Evolutionary conservation across 1,140 invertebrate species (phyloP), one percentile per base, ranked within the genome.

Genomic region (Trachymyrmex cornetzi): DNA sequence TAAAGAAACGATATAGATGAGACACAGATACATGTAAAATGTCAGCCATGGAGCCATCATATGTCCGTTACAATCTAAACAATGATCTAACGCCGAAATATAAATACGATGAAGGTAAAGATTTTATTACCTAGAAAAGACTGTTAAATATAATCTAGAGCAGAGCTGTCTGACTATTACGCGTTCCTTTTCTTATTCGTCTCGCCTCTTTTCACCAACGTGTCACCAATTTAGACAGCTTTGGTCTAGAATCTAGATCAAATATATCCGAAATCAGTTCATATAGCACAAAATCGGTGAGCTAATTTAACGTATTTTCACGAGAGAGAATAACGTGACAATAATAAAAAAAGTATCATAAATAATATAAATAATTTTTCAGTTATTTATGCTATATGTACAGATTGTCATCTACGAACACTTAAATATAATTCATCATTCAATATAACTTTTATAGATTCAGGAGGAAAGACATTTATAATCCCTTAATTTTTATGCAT

Each of bases 21-120:
- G 27, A 53, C 53, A 89, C 59, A 80, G 34, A 90, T 84, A 86
- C 71, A 80, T 86, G 44, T 77, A 84, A 67, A 84, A 57, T 82
- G 50, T 87, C 63, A 84, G 34, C 44, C 67, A 82, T 53, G 66
- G 69, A 66, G 67, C 59, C 67, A 88, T 77, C 34, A 66, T 61
- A 85, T 59, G 75, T 74, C 75, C 86, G 59, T 80, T 77, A 86
- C 80, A 55, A 63, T 66, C 64, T 80, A 88, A 89, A 88, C 80
- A 86, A 87, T 81, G 5, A 67, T 87, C 85, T 89, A 91, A 91
- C 55, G 69, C 61, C 67, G 80, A 84, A 61, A 86, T 80, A 85
- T 85, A 64, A 66, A 80, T 85, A 86, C 48, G 63, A 82, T 82
- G 80, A 24, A 84, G 69, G 14, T 61, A 75, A 88, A 50, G 9